These are phyloP conservation scores for Phodopus roborovskii DNA, from an alignment of 2,113 vertebrate species.

Conservation along the genomic window DNA sequence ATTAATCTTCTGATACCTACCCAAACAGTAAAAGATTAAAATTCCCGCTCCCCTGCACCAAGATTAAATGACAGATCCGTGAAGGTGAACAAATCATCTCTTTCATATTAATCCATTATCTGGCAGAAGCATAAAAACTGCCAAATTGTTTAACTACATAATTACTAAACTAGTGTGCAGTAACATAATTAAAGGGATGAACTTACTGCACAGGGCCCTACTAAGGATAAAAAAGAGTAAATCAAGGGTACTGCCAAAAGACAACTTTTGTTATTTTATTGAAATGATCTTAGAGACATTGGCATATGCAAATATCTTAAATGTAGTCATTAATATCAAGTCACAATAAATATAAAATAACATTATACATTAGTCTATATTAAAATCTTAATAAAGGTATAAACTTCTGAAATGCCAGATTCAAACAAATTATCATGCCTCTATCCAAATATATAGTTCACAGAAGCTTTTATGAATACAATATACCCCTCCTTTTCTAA, in stretches of 20 bases:
- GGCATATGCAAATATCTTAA: slow-evolving; percentile 66
- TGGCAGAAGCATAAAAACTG: slow-evolving; percentile 57
- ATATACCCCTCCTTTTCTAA: slow-evolving; percentile 58
- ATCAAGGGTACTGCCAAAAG: slow-evolving; percentile 72
- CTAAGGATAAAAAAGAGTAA: slow-evolving; percentile 70
- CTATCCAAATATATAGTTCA: slow-evolving; percentile 56
- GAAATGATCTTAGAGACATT: slow-evolving; percentile 68
- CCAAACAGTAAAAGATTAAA: not conserved
- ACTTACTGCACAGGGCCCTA: slow-evolving; percentile 37
- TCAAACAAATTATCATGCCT: slow-evolving; percentile 62
- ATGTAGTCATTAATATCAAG: slow-evolving; percentile 61
- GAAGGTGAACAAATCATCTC: slow-evolving; percentile 28
- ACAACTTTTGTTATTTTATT: slow-evolving; percentile 73
- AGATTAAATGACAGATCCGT: slow-evolving; percentile 23
- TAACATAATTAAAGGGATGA: slow-evolving; percentile 53
- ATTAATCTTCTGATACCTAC: slow-evolving; percentile 14
- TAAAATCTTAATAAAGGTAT: slow-evolving; percentile 56
- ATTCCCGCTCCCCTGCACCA: not conserved
- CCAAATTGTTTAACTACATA: slow-evolving; percentile 11
- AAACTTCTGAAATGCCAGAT: slow-evolving; percentile 29
- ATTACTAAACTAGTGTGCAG: slow-evolving; percentile 55
- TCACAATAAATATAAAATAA: slow-evolving; percentile 70
- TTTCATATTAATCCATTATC: slow-evolving; percentile 57
- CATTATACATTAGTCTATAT: slow-evolving; percentile 64
- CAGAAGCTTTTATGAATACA: slow-evolving; percentile 43